Evolutionary conservation across 2,113 vertebrate genomes (phyloP), one percentile per base, ranked within the genome.

Genomic region (Lycocorax pyrrhopterus): DNA sequence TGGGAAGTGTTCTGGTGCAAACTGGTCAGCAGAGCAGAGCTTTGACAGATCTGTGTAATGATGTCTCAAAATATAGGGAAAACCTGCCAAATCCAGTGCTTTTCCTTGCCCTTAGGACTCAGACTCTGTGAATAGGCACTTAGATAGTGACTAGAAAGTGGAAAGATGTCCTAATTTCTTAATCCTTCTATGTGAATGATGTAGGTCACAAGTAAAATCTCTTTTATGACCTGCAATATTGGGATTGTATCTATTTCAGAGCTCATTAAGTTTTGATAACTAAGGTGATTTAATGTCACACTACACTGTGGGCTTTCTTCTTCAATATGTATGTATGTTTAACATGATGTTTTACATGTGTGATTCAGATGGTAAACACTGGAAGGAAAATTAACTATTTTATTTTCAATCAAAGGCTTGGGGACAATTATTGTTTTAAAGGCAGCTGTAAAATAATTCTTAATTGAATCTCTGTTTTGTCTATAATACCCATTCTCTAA

Each of bases 211-310:
- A 94, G 84, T 96, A 97, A 96, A 97, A 92, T 91, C 82, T 92
- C 95, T 97, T 97, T 97, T 93, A 97, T 96, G 93, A 96, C 96
- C 92, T 91, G 71, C 77, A 96, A 89, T 97, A 95, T 94, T 96
- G 91, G 85, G 92, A 97, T 79, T 97, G 88, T 97, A 94, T 97
- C 97, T 97, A 93, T 97, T 98, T 98, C 97, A 97, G 94, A 98
- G 92, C 90, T 97, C 96, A 97, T 98, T 98, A 97, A 97, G 96
- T 97, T 97, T 96, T 95, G 97, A 97, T 98, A 97, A 97, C 91
- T 81, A 75, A 90, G 71, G 87, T 94, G 87, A 84, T 94, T 90
- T 97, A 94, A 90, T 93, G 87, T 68, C 67, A 81, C 20, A 16
- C 35, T 79, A 67, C 93, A 59, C 60, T 47, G 58, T 71, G 79